These are phyloP conservation scores for Eristalinus sepulchralis DNA, from an alignment of 2,888 invertebrate species.

Conservation along the genomic window DNA sequence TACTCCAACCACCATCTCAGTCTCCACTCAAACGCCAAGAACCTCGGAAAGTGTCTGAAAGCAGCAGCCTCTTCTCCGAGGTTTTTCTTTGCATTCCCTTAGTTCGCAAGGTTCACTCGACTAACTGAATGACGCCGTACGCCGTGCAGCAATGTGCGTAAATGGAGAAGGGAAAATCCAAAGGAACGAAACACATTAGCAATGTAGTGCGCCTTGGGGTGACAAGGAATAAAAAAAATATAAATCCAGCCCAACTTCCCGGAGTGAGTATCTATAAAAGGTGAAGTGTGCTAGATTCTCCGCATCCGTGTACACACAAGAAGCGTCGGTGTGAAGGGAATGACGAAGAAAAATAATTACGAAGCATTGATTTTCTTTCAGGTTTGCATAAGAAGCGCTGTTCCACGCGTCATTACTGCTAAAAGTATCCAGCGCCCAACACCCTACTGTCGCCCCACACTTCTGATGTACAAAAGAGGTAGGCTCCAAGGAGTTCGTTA, in stretches of 20 bases:
- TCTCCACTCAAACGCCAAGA: background rate
- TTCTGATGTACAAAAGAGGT: slow-evolving; percentile 50
- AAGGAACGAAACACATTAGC: slow-evolving; percentile 40
- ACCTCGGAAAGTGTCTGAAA: background rate
- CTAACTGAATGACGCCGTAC: background rate
- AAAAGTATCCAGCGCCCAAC: background rate
- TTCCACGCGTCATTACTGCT: slow-evolving; percentile 57
- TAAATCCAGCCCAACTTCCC: background rate
- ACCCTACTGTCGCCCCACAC: background rate
- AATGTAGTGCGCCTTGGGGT: slow-evolving; percentile 52
- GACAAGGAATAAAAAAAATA: slow-evolving; percentile 25
- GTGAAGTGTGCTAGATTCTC: slow-evolving; percentile 55
- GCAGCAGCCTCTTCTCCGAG: slow-evolving; percentile 30
- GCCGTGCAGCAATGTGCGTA: background rate
- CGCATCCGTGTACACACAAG: slow-evolving; percentile 36
- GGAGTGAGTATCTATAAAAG: slow-evolving; percentile 38
- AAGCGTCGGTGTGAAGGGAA: slow-evolving; percentile 30
- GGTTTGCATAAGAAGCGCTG: slow-evolving; percentile 62
- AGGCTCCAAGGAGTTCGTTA: slow-evolving; percentile 60
- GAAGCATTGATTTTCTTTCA: slow-evolving; percentile 21
- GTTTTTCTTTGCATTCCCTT: slow-evolving; percentile 57
- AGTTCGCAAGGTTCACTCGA: slow-evolving; percentile 48
- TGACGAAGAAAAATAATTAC: slow-evolving; percentile 10
- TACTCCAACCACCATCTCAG: background rate
- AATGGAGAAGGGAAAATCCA: background rate